Conservation (phyloP, 2,888 invertebrate genomes). For the Nomada flava region DNA sequence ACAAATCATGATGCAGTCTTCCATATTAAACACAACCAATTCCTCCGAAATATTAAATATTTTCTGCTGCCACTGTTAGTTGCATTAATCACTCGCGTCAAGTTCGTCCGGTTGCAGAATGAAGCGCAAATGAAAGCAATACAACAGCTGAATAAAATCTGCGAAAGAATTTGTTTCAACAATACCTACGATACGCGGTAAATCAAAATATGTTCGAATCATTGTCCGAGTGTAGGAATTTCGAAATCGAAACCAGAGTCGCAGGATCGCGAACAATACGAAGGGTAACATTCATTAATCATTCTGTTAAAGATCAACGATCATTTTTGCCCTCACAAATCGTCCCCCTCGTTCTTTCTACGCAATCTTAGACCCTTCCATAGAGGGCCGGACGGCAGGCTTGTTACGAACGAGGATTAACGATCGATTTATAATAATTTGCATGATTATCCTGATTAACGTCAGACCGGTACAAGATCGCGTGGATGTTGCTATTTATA, state of each 20-base stretch:
- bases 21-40: no score
- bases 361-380: slow-evolving; percentile 38
- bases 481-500: slow-evolving; percentile 57
- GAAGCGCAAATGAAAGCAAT: no score
- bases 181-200: background rate
- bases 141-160: background rate
- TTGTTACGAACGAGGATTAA: slow-evolving; percentile 33
- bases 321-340: slow-evolving; percentile 27
- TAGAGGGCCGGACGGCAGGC: slow-evolving; percentile 8
- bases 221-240: background rate
- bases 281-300: slow-evolving; percentile 44
- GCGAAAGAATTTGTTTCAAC: background rate
- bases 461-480: slow-evolving; percentile 44
- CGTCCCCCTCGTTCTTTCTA: slow-evolving; percentile 21
- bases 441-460: slow-evolving; percentile 36
- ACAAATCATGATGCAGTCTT: no score
- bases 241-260: slow-evolving; percentile 1
- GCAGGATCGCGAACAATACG: background rate
- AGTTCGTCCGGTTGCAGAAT: background rate
- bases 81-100: no score
- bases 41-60: no score
- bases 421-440: slow-evolving; percentile 64
- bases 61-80: no score
- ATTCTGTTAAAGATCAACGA: slow-evolving; percentile 27
- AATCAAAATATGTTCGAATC: background rate